Evolutionary conservation across 2,113 vertebrate genomes (phyloP).

Genomic region (Columbina picui): DNA sequence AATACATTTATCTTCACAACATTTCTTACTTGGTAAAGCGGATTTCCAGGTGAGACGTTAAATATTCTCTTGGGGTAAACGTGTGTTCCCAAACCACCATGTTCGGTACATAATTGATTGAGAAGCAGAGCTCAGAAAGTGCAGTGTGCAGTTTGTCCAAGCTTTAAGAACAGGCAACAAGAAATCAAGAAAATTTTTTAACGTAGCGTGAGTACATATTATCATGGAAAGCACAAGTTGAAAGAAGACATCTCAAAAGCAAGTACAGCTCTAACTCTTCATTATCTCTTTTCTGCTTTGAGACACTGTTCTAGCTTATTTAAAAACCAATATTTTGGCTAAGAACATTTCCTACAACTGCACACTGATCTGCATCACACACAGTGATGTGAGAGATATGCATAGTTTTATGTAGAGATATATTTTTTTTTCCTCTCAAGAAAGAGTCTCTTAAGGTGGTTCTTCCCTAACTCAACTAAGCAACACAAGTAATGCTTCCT

Average conservation of each 20-base stretch:
- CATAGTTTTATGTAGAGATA: not conserved
- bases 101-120: constrained; percentile 98
- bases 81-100: constrained; percentile 99
- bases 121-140: constrained; percentile 98
- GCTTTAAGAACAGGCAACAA: constrained; percentile 72
- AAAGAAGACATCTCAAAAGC: not conserved
- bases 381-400: not conserved
- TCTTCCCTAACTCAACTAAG: not conserved
- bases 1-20: not conserved
- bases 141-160: constrained; percentile 99
- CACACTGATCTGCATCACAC: not conserved
- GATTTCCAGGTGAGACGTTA: constrained; percentile 99
- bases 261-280: not conserved
- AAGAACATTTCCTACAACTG: not conserved
- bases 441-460: not conserved
- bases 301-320: not conserved
- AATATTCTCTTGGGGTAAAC: constrained; percentile 96
- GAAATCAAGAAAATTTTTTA: not conserved
- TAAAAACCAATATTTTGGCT: not conserved
- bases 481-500: not conserved
- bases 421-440: accelerated
- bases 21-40: constrained; percentile 96
- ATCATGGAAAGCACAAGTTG: not conserved
- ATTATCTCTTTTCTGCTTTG: not conserved
- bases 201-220: not conserved